A percentile compares a stretch with the other conserved stretches of the same genome.
Conservation (phyloP, 2,113 vertebrate species). For the Trematocara macrostoma region DNA sequence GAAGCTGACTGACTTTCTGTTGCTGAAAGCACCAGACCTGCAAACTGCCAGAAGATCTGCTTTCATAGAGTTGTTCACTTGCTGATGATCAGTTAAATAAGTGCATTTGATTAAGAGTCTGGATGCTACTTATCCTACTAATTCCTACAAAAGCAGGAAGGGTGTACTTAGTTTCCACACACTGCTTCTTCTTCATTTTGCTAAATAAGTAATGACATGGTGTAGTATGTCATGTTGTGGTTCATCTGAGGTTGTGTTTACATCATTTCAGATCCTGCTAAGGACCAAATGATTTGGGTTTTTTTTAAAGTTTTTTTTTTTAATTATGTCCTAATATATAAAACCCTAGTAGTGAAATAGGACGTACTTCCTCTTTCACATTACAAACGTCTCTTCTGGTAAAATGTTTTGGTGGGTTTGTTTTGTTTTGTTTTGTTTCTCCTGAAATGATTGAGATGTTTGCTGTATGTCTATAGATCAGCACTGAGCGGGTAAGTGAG, state of each 20-base stretch:
- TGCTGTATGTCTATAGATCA: neutral
- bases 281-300: neutral
- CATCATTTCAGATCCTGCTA: neutral
- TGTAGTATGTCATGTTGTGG: neutral
- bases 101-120: neutral
- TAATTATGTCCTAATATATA: neutral
- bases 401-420: neutral
- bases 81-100: neutral
- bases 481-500: neutral
- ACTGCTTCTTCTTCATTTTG: neutral
- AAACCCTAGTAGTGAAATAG: neutral
- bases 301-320: neutral
- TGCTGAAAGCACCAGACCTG: neutral
- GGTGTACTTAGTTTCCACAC: neutral
- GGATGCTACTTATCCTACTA: neutral
- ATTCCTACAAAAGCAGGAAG: neutral
- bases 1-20: neutral
- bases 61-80: neutral
- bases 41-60: neutral
- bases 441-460: neutral
- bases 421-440: neutral
- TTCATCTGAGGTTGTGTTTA: neutral
- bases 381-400: neutral
- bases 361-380: neutral
- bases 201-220: neutral